Conservation (phyloP, 2,888 invertebrate genomes). For the Watsonalla binaria region DNA sequence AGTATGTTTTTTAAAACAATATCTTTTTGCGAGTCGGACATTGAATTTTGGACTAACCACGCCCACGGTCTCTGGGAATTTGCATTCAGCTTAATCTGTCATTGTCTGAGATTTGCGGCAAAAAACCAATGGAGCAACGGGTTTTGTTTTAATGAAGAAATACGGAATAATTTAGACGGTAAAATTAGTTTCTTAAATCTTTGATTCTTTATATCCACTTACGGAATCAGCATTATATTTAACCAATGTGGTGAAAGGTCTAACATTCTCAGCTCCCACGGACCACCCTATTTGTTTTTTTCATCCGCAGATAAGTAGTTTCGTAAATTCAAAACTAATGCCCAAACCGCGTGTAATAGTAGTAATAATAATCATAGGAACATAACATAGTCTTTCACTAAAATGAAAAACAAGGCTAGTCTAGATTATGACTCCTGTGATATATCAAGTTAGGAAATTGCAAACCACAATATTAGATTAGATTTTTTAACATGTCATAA, state of each 20-base stretch:
- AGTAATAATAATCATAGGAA: not conserved
- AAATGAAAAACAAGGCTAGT: not conserved
- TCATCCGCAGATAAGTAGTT: not conserved
- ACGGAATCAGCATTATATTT: no score
- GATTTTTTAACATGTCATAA: not conserved
- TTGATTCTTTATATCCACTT: not conserved
- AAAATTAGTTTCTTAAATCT: not conserved
- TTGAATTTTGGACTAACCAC: conserved; percentile 35
- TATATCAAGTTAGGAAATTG: not conserved
- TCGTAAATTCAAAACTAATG: not conserved
- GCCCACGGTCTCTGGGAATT: conserved; percentile 57
- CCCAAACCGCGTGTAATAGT: not conserved
- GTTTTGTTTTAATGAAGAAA: conserved; percentile 12
- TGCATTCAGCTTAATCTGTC: conserved; percentile 64
- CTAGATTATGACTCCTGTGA: not conserved
- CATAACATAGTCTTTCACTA: not conserved
- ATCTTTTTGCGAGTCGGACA: conserved; percentile 41
- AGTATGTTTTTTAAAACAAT: conserved; percentile 25
- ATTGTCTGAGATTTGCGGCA: conserved; percentile 47
- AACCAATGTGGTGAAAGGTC: not conserved
- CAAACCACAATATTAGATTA: not conserved
- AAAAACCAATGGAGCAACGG: conserved; percentile 14
- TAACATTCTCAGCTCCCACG: not conserved
- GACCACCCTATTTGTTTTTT: not conserved
- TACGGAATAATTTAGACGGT: not conserved